Evolutionary conservation across 92 coral and sea anemone genomes (phyloP), one percentile per base, ranked within the genome.

Genomic region (Isaurus tuberculatus): DNA sequence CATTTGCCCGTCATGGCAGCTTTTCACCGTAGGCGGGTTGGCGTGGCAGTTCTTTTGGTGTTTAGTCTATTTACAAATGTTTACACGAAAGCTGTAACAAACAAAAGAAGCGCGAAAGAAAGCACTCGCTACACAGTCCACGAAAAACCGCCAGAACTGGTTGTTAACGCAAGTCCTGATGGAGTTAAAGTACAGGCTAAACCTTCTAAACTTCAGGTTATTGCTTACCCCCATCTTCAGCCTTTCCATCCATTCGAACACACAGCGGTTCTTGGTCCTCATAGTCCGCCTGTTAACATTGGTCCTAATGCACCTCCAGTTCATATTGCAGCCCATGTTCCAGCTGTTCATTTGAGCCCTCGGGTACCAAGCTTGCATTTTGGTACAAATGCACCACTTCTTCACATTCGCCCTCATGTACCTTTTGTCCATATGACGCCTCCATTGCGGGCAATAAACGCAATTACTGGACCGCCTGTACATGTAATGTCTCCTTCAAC

Each of bases 251-350:
- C 95, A 13, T 95, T 84, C 37, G 99, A 97, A 43, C 99, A 97
- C 84, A 97, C 99, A 9, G 94, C 99, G 3, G 98, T 94, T n/a
- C 86, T 97, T 60, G 99, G 99, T 16, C 99, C 99, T 42, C 99
- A 97, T 60, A 94, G 98, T 61, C 99, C 99, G 23, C 99, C 99
- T n/a, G 95, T 97, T 63, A 94, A 97, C 81, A 97, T 97, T 55
- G 99, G 99, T 28, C 99, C 99, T 30, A 95, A 97, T 81, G 99
- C 99, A 48, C 99, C 99, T 58, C 99, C 99, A 15, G 99, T 97
- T 63, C 99, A 97, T 72, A 94, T 97, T 71, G 98, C 93, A 29
- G 97, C 99, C 0, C 99, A 97, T 78, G 99, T 97, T 8, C 99
- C 99, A 1, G 97, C 99, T 11, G 91, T 97, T 19, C 99, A 97